Evolutionary conservation across 2,888 invertebrate genomes (phyloP).

Genomic region (Drosophila robusta): DNA sequence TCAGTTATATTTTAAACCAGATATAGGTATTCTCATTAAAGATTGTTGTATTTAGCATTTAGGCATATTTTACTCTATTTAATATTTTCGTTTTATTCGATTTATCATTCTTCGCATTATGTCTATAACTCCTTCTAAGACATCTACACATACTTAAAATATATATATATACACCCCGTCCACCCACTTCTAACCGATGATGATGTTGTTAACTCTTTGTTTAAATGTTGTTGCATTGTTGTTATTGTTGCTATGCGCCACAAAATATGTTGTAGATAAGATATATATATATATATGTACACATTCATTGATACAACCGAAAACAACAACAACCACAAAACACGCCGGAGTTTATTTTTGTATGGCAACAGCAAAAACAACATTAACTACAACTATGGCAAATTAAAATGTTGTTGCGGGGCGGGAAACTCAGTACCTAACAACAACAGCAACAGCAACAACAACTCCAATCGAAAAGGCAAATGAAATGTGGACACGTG

Average conservation of each 20-base stretch:
- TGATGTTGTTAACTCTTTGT: conserved; percentile 29
- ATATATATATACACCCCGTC: too few species aligned
- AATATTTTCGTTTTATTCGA: too few species aligned
- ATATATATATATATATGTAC: conserved; percentile 52
- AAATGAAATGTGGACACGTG: conserved; percentile 29
- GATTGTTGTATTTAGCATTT: too few species aligned
- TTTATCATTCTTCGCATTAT: too few species aligned
- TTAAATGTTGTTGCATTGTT: conserved; percentile 13
- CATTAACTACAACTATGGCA: conserved; percentile 25
- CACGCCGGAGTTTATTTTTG: conserved; percentile 50
- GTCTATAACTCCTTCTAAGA: too few species aligned
- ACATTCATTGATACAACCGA: conserved; percentile 69
- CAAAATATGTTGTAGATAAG: conserved; percentile 64
- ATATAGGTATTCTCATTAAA: too few species aligned
- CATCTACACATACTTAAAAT: too few species aligned
- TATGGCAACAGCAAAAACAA: conserved; percentile 28
- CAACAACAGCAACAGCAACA: conserved; percentile 15
- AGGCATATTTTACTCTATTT: too few species aligned
- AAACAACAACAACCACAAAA: conserved; percentile 39
- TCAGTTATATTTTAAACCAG: too few species aligned
- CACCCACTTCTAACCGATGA: conserved; percentile 8
- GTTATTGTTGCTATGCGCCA: conserved; percentile 36
- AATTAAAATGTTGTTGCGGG: conserved; percentile 51
- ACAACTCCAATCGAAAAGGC: conserved; percentile 8
- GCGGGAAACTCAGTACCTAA: conserved; percentile 34